Evolutionary conservation across 1,140 invertebrate genomes (phyloP), one percentile per base, ranked within the genome.

Genomic region (Trinorchestia longiramus): DNA sequence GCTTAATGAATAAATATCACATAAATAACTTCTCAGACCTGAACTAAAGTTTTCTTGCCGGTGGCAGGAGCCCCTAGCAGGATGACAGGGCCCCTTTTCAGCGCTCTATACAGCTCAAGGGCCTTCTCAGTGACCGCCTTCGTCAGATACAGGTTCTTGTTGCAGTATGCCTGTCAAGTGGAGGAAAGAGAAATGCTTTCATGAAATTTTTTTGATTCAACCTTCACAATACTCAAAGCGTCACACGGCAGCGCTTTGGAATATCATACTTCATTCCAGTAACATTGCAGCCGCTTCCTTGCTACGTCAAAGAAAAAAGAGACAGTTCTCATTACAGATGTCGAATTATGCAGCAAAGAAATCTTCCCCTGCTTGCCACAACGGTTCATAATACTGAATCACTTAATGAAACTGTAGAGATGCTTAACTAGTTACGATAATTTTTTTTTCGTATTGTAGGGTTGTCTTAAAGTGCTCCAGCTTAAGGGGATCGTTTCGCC

Each of bases 21-120:
- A 15, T n/a, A n/a, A n/a, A n/a, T 23, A 77, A 77, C 62, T 77
- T 36, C 11, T 11, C 36, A 19, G 28, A 94, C 92, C 92, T 94
- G 43, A 43, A 94, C 92, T n/a, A 94, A 36, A 47, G 92, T 94
- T 40, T 94, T 94, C 43, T 94, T 94, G 43, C 92, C 92, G 44
- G 92, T 94, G 43, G 92, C 92, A 11, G 92, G 92, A 19, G 43
- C 43, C 40, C 92, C 92, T 23, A 45, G 44, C 44, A 94, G 43
- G 43, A 94, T 44, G 41, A 94, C 92, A 40, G 92, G 92, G 36
- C 92, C 92, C 41, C 40, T 40, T 40, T 43, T 43, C 43, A 94
- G 44, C 17, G 92, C 92, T 8, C 19, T 44, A 23, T 47, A 19
- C 1, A 94, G 92, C 92, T 94, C 92, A 3, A 94, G 92, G 92